Base-by-base conservation (phyloP, 2,888 invertebrate genomes). In the Drosophila emarginata region DNA sequence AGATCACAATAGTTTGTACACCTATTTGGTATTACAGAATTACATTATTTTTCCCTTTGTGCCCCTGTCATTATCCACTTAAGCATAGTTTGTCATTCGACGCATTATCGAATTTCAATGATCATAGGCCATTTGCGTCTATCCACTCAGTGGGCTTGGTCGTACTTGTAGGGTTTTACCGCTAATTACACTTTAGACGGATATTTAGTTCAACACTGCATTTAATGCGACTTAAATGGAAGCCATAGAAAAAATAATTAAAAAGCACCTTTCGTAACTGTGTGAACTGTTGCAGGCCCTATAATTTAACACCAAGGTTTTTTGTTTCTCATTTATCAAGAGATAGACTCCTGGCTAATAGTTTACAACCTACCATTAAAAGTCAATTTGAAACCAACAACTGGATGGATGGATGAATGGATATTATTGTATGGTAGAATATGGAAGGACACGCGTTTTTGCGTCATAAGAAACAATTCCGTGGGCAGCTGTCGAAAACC, bases 181-280 rank as follows among this genome's bases (percentile, higher is more conserved):
- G 79, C 85, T 89, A 90, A 89, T 87, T 89, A 80, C 80, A 64
- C 72, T 79, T 82, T 70, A 89, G 80, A 82, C 84, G 74, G 72
- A 75, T 82, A 84, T 82, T 72, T 71, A 67, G 85, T 63, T 67
- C 82, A 72, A 50, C 45, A 23, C 61, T 66, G 70, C 58, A 68
- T 53, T 63, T 57, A 63, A 75, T 63, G 57, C 66, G 67, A 51
- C 78, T 76, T 67, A 73, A 61, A 39, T 64, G 40, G 65, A 68
- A 61, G 39, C 70, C 70, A 72, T 61, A 66, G 51, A 21, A 60
- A 60, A 72, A 71, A 67, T 71, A 66, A 52, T 67, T 66, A 59
- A 67, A 59, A 59, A 71, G 18, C 45, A 54, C 54, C 36, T 36
- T 54, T 54, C 36, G 54, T 54, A 54, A 54, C 54, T 71, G 36